Evolutionary conservation across 1,140 invertebrate genomes (phyloP), one percentile per base, ranked within the genome.

Genomic region (Maniola jurtina): DNA sequence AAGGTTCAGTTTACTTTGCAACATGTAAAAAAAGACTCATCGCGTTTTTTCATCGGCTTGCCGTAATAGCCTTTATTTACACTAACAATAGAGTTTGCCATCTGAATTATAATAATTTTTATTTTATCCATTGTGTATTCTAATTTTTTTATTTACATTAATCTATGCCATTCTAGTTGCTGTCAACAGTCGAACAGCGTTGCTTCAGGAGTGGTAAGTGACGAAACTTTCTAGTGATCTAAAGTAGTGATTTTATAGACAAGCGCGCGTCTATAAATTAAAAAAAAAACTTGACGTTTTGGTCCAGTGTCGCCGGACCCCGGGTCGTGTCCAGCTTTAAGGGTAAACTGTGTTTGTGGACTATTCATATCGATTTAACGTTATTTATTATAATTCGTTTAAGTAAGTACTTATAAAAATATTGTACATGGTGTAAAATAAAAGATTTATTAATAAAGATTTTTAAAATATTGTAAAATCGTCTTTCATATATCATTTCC

Each of bases 141-240:
- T 25, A 25, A 52, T 55, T 66, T 54, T 48, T 71, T 67, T 67
- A 71, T 71, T 70, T 64, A 76, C 71, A 68, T 70, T 40, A 69
- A 50, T 75, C 64, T 76, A 75, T 86, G 75, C 79, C 78, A 81
- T 89, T 89, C 84, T 89, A 89, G 85, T 86, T 89, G 82, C 77
- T 66, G 86, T 56, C 50, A 63, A 74, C 50, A 56, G 59, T 57
- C 11, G 42, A 61, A 56, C 50, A 48, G 56, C 69, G 14, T 47
- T 63, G 35, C 73, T 55, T 68, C 73, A 66, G 66, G 66, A 47
- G 81, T 80, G 87, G 87, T 88, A 89, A 88, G 85, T 89, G 79
- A 73, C 76, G 77, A 78, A 62, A 71, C 75, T 76, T 88, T 80
- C 67, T 87, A 80, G 82, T 84, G 80, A 72, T 52, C 7, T 73